These are phyloP conservation scores for Conchocele bisecta DNA, from an alignment of 2,888 invertebrate species.

Conservation along the genomic window DNA sequence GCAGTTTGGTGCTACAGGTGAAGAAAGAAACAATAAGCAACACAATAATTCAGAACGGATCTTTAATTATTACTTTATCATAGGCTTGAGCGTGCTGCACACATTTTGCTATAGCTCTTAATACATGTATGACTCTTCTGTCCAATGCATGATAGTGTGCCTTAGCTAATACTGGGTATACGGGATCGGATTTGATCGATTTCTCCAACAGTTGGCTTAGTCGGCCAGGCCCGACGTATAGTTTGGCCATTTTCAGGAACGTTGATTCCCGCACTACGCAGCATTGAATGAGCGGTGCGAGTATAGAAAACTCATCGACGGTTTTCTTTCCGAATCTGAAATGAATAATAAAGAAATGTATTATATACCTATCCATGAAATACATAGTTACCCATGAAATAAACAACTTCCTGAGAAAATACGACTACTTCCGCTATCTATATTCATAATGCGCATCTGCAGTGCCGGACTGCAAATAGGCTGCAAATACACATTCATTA, in stretches of 20 bases:
- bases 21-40: too few relatives aligned
- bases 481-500: too few relatives aligned
- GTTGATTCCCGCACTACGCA: slow-evolving; percentile 47
- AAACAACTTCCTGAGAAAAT: too few relatives aligned
- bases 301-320: slow-evolving; percentile 48
- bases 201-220: slow-evolving; percentile 35
- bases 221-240: slow-evolving; percentile 50
- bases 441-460: too few relatives aligned
- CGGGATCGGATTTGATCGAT: slow-evolving; percentile 37
- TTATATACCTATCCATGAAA: too few relatives aligned
- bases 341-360: neutral
- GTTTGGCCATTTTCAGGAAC: slow-evolving; percentile 40
- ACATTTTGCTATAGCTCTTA: slow-evolving; percentile 41
- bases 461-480: too few relatives aligned
- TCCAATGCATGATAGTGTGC: slow-evolving; percentile 40
- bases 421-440: too few relatives aligned
- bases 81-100: slow-evolving; percentile 21
- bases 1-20: too few relatives aligned
- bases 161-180: slow-evolving; percentile 41
- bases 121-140: slow-evolving; percentile 39
- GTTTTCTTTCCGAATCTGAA: slow-evolving; percentile 51
- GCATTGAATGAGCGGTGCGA: slow-evolving; percentile 50
- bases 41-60: slow-evolving; percentile 10
- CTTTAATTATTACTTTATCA: slow-evolving; percentile 32
- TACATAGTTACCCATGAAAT: too few relatives aligned